phyloP scores from a whole-genome alignment of 2,888 invertebrate genomes.

The Conus canariensis region DNA sequence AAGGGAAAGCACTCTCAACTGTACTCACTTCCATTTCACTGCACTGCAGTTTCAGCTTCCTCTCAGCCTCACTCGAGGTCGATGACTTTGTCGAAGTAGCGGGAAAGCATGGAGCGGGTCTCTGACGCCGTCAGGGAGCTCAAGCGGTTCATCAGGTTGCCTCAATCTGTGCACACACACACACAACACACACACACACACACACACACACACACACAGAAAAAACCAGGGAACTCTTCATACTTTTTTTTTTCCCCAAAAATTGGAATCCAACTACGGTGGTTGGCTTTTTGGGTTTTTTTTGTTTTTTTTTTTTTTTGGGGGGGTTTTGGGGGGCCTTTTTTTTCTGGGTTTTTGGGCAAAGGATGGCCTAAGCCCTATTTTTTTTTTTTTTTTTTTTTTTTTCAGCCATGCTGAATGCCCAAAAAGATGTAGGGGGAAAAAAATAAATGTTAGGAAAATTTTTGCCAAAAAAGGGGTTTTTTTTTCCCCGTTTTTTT shows the following conservation, averaged over 20 bases:
- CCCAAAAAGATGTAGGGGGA: no score
- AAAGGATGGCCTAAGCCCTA: no score
- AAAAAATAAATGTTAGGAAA: no score
- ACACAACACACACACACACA: neutral
- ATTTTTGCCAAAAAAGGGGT: no score
- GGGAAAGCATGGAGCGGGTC: conserved; percentile 89
- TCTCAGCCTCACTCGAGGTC: conserved; percentile 88
- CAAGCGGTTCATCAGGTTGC: conserved; percentile 85
- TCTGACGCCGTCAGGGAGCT: conserved; percentile 90
- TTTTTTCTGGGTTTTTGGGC: no score
- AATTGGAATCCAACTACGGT: no score
- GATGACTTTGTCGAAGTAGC: conserved; percentile 93
- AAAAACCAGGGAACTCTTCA: neutral
- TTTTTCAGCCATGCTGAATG: no score
- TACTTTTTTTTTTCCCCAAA: neutral
- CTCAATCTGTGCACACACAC: conserved; percentile 66
- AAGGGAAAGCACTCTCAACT: neutral
- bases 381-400: no score
- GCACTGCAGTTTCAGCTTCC: conserved; percentile 87
- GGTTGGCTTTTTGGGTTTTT: no score
- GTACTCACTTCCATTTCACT: conserved; percentile 77
- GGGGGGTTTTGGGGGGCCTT: no score
- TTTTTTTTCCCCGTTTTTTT: no score
- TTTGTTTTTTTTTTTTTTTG: no score
- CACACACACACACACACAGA: conserved; percentile 10